Evolutionary conservation across 2,113 vertebrate species (phyloP).

Genomic region (Erpornis zantholeuca): DNA sequence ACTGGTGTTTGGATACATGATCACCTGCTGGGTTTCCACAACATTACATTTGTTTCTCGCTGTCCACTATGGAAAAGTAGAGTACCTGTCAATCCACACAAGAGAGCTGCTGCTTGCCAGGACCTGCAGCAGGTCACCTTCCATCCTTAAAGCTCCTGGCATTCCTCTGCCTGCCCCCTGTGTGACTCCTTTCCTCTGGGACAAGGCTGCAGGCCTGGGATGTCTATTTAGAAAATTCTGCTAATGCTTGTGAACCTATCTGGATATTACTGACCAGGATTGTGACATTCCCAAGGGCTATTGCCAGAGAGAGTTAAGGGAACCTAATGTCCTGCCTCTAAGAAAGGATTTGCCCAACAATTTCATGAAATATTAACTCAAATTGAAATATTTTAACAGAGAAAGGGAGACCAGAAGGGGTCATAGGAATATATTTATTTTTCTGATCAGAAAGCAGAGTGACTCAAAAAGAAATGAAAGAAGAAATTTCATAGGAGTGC

Average conservation of each 20-base stretch:
- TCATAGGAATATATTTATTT: not conserved
- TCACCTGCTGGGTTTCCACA: not conserved
- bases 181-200: not conserved
- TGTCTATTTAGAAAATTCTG: not conserved
- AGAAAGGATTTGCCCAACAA: not conserved
- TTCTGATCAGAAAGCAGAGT: not conserved
- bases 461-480: not conserved
- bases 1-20: not conserved
- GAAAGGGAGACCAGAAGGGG: not conserved
- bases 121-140: not conserved
- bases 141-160: not conserved
- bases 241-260: not conserved
- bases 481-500: not conserved
- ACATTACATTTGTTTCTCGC: not conserved
- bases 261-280: not conserved
- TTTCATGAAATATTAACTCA: not conserved
- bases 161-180: not conserved
- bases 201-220: not conserved
- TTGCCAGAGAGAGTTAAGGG: not conserved
- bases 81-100: not conserved
- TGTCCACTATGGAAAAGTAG: not conserved
- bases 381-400: not conserved
- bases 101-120: not conserved
- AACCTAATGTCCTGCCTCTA: not conserved
- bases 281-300: not conserved